phyloP scores from a whole-genome alignment of 2,113 vertebrate genomes.

The Mohoua ochrocephala region DNA sequence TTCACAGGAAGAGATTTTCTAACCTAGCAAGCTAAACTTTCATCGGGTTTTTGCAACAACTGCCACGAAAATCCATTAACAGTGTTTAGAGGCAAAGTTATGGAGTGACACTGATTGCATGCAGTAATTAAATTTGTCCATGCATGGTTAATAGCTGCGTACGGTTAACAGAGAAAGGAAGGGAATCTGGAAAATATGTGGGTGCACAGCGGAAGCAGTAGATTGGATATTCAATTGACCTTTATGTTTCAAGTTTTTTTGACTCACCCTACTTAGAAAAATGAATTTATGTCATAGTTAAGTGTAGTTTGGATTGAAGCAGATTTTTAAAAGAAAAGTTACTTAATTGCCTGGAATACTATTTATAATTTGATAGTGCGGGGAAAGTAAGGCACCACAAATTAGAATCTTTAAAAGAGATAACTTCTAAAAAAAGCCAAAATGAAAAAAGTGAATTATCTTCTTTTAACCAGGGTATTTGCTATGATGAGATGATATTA shows the following conservation, averaged over 20 bases:
- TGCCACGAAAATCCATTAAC: not conserved
- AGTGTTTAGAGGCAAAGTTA: not conserved
- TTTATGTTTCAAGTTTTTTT: not conserved
- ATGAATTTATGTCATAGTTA: not conserved
- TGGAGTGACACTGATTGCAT: not conserved
- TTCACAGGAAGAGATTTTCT: not conserved
- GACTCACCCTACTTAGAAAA: not conserved
- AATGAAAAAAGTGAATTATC: accelerated
- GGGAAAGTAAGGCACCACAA: not conserved
- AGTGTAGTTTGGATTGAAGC: not conserved
- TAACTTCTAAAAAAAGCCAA: not conserved
- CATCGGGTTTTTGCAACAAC: not conserved
- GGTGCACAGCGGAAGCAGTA: not conserved
- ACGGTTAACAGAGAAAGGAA: not conserved
- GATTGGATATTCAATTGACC: not conserved
- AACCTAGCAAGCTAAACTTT: not conserved
- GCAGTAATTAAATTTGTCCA: constrained; percentile 14
- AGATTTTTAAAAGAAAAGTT: not conserved
- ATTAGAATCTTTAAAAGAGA: not conserved
- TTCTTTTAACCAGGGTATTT: not conserved
- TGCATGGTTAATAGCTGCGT: not conserved
- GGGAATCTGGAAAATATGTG: not conserved
- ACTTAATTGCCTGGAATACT: not conserved
- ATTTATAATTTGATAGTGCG: not conserved
- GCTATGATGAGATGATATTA: not conserved